Base-by-base conservation (phyloP, 2,888 invertebrate species). In the Diabrotica balteata region DNA sequence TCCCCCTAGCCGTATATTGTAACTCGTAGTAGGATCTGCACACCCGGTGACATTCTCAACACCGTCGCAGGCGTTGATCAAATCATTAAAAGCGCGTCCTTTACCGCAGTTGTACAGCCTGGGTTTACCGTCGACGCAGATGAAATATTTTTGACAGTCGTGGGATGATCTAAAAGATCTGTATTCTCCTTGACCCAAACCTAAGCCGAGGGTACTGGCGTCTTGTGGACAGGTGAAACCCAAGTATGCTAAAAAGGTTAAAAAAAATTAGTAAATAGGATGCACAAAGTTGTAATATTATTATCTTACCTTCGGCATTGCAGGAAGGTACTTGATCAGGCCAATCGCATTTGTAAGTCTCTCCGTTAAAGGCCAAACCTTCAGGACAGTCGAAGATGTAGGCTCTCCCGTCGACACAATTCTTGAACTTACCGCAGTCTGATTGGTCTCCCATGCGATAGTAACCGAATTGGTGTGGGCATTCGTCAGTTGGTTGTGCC, bases 391-490 rank as follows among this genome's bases (percentile, higher is more conserved):
- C 88, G 77, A 93, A 90, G 51, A 90, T 85, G 75, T 81, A 85
- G 2, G 90, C 92, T 7, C 88, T 87, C n/a, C 95, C 95, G 59
- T 89, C 89, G 2, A 90, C 94, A 77, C 95, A 95, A 79, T 90
- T 95, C 84, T 90, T 90, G 82, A 93, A 95, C 77, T 90, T 88
- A 8, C 93, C 93, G 81, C 95, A 95, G 80, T 92, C 86, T 1
- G 83, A 81, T 4, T 82, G 77, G 76, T 90, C 90, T 0, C 93
- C 93, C 63, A 91, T 83, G 74, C 89, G 88, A 85, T 89, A 95
- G 83, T 93, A 92, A 0, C 94, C 95, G 77, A 90, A 95, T 81
- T 93, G 93, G 81, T 93, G 92, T 0, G 94, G 93, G 74, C 95
- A 95, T 8, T 91, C 90, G 0, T 90, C 90, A 0, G 93, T 93